Evolutionary conservation across 1,140 invertebrate genomes (phyloP), one percentile per base, ranked within the genome.

Genomic region (Lysiphlebus fabarum): DNA sequence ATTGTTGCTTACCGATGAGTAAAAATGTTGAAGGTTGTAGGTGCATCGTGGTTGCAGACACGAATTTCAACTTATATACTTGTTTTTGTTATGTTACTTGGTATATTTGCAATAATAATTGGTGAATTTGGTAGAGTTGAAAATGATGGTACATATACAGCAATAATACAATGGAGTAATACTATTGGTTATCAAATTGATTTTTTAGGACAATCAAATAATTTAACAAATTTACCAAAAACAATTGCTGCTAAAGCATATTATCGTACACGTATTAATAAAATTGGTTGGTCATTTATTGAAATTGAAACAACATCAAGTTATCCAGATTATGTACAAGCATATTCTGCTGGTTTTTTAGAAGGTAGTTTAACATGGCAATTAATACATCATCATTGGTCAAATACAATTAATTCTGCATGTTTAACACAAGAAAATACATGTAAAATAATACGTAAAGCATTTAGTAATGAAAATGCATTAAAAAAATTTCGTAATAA

Each of bases 261-360:
- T 72, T 89, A 88, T 65, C 85, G 84, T 75, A 83, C 84, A 64
- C 83, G 86, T 64, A 83, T 86, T 44, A 80, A 82, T 17, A 82
- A 85, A 55, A 84, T 82, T 60, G 88, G 88, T 86, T 93, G 90
- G 90, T 89, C 88, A 2, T 82, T 85, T 63, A 75, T 93, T 11
- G 90, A 93, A 81, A 84, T 93, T 51, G 86, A 90, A 76, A 90
- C 90, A 6, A 84, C 90, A 61, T 72, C 79, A 43, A 80, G 82
- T 2, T 90, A 86, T 73, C 83, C 87, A 5, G 89, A 91, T 71
- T 82, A 84, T 62, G 82, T 90, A 7, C 93, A 96, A 79, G 91
- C 91, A 0, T 93, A 89, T 72, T 88, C 90, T 2, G 92, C 93
- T n/a, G 94, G 94, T 7, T 81, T 92, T n/a, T 80, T 92, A 1